Conservation (phyloP, 1,140 invertebrate species). For the Penaeus vannamei region DNA sequence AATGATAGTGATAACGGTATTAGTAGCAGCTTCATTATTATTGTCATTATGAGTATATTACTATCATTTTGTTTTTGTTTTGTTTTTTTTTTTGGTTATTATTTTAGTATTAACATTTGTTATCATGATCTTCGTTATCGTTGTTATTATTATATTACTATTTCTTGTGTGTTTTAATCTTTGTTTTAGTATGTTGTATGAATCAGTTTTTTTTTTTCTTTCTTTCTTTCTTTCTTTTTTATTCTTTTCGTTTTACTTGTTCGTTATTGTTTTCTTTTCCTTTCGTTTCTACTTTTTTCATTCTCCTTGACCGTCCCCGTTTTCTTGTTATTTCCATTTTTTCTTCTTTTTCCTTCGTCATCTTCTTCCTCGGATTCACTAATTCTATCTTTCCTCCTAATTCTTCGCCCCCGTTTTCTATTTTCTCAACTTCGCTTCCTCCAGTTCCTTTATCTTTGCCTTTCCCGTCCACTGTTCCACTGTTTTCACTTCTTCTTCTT, state of each 20-base stretch:
- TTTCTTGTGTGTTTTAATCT: background rate
- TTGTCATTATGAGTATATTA: no score
- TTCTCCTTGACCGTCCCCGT: background rate
- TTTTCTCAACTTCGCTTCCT: background rate
- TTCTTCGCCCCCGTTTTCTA: background rate
- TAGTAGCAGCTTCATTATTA: no score
- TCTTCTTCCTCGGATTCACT: background rate
- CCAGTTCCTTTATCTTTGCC: background rate
- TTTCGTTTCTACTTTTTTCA: background rate
- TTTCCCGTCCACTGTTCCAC: background rate
- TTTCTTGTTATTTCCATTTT: background rate
- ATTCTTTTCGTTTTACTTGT: background rate
- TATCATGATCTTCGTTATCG: no score
- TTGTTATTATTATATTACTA: background rate
- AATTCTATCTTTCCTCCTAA: background rate
- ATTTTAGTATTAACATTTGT: no score
- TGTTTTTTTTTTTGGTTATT: no score
- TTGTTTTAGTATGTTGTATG: background rate
- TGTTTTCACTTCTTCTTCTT: background rate
- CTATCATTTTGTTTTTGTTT: no score
- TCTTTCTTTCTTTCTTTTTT: background rate
- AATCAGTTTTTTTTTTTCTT: background rate
- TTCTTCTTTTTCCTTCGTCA: background rate
- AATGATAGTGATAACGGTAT: no score
- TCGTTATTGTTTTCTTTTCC: background rate